Percentiles rank a stretch among this genome's conserved stretches.
phyloP scores from a whole-genome alignment of 2,888 invertebrate genomes.

The Lottia gigantea region DNA sequence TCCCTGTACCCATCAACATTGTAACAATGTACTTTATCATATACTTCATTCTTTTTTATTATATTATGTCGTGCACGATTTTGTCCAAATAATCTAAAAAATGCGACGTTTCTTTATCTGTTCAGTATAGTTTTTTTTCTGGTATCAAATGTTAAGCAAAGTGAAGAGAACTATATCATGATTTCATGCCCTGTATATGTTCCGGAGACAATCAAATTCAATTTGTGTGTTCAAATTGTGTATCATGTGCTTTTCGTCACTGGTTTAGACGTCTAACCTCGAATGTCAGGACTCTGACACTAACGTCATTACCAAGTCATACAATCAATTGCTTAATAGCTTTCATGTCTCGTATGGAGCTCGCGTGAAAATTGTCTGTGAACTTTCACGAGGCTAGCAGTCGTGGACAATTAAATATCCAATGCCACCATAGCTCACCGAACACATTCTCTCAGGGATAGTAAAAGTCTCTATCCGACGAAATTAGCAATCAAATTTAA shows the following conservation, averaged over 20 bases:
- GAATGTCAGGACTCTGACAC: constrained; percentile 9
- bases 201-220: neutral
- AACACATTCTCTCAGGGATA: neutral
- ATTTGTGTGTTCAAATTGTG: neutral
- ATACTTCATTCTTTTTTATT: too few species aligned
- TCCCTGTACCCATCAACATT: too few species aligned
- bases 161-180: too few species aligned
- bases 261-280: constrained; percentile 6
- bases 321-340: constrained; percentile 8
- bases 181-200: neutral
- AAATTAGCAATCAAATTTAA: constrained; percentile 7
- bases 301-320: constrained; percentile 2
- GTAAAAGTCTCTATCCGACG: neutral
- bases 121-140: too few species aligned
- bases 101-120: too few species aligned
- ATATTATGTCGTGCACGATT: too few species aligned
- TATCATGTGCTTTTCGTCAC: constrained; percentile 8
- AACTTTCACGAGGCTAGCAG: neutral
- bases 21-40: too few species aligned
- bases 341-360: neutral
- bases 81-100: too few species aligned
- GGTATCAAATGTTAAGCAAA: too few species aligned
- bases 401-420: neutral
- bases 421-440: neutral
- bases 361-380: neutral